Conservation (phyloP, 2,113 vertebrate genomes). For the Saccopteryx leptura region DNA sequence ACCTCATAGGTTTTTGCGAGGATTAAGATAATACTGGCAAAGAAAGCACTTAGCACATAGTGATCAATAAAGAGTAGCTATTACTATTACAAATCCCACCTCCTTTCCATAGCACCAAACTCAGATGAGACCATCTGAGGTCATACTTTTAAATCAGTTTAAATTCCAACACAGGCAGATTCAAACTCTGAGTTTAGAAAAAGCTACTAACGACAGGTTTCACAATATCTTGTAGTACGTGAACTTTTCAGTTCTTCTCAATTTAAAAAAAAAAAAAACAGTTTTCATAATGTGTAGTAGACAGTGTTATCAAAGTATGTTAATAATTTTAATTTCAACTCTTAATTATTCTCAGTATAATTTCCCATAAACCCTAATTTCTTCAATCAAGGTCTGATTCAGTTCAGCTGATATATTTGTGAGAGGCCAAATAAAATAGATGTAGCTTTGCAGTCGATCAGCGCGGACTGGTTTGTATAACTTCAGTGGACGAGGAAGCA, state of each 20-base stretch:
- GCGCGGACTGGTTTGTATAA: slow-evolving; percentile 1
- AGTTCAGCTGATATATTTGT: not conserved
- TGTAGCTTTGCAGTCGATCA: not conserved
- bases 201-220: not conserved
- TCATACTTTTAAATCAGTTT: not conserved
- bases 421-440: slow-evolving; percentile 24
- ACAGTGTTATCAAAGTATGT: not conserved
- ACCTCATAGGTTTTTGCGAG: slow-evolving; percentile 28
- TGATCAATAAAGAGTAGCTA: not conserved
- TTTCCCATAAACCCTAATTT: slow-evolving; percentile 56
- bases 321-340: slow-evolving; percentile 29
- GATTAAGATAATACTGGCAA: slow-evolving; percentile 37
- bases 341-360: not conserved
- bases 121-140: not conserved
- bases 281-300: not conserved
- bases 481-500: not conserved
- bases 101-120: not conserved
- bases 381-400: slow-evolving; percentile 14
- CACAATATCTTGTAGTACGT: not conserved
- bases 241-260: not conserved
- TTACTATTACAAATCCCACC: not conserved
- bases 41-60: slow-evolving; percentile 15
- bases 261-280: not conserved
- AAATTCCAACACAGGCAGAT: not conserved
- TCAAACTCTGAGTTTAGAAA: not conserved